phyloP scores from a whole-genome alignment of 2,888 invertebrate species.

The Nephrotoma appendiculata region DNA sequence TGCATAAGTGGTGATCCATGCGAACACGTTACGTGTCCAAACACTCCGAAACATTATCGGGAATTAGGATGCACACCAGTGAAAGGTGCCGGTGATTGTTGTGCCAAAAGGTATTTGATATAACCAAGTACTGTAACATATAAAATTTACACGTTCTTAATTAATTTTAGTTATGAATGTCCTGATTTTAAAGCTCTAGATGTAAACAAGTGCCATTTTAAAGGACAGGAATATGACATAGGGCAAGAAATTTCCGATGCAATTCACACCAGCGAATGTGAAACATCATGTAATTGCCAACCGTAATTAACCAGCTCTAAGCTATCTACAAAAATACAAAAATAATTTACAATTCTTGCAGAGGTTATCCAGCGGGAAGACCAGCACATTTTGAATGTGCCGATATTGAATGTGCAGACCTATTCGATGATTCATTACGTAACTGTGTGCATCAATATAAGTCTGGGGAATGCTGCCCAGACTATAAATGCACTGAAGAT shows the following conservation, averaged over 20 bases:
- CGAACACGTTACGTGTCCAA: background rate
- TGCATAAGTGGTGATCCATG: background rate
- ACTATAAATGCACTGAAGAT: background rate
- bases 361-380: background rate
- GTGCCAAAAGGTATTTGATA: constrained; percentile 3
- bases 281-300: background rate
- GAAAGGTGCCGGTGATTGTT: constrained; percentile 1
- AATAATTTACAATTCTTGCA: background rate
- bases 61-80: constrained; percentile 9
- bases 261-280: background rate
- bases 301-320: background rate
- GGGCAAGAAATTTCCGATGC: background rate
- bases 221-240: background rate
- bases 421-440: background rate
- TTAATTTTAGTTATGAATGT: background rate
- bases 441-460: background rate
- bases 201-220: background rate
- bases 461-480: background rate
- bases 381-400: background rate
- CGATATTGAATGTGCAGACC: background rate
- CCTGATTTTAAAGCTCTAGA: background rate
- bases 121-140: background rate
- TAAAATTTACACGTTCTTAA: background rate
- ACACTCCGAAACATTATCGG: constrained; percentile 7
- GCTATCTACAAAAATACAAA: background rate